Percentiles rank a stretch among this genome's conserved stretches.
These are phyloP conservation scores for Artibeus jamaicensis DNA, from an alignment of 2,797 vertebrate genomes.

Conservation along the genomic window DNA sequence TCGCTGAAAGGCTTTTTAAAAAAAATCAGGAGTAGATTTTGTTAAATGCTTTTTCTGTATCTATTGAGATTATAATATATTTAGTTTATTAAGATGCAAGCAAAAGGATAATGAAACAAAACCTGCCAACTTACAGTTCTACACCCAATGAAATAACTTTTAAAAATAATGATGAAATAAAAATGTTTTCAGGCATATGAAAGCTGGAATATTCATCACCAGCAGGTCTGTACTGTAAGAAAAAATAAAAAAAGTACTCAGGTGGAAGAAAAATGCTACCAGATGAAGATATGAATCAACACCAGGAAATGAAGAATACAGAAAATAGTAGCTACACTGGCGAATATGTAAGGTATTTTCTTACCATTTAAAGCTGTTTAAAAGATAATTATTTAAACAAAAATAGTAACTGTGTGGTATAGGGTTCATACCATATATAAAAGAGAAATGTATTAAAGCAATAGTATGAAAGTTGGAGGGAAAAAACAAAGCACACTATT, in stretches of 20 bases:
- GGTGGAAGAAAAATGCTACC: background rate
- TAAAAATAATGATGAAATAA: background rate
- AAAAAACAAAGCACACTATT: background rate
- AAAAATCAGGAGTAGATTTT: background rate
- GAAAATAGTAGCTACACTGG: background rate
- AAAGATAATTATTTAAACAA: background rate
- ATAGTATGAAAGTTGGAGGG: background rate
- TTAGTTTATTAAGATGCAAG: background rate
- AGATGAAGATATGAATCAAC: background rate
- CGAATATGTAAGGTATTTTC: background rate
- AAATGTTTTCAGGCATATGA: background rate
- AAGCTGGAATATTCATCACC: background rate
- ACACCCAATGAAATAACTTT: background rate
- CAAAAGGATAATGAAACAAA: background rate
- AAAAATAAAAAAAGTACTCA: background rate
- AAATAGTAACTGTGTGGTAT: background rate
- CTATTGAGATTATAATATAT: background rate
- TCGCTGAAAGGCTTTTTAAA: background rate
- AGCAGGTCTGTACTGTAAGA: background rate
- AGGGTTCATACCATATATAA: background rate
- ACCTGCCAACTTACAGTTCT: background rate
- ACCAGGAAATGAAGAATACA: background rate
- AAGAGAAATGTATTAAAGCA: background rate
- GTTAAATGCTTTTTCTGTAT: background rate
- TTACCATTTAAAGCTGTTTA: background rate